Base-by-base conservation (phyloP, 2,888 invertebrate species). In the Bedellia somnulentella region DNA sequence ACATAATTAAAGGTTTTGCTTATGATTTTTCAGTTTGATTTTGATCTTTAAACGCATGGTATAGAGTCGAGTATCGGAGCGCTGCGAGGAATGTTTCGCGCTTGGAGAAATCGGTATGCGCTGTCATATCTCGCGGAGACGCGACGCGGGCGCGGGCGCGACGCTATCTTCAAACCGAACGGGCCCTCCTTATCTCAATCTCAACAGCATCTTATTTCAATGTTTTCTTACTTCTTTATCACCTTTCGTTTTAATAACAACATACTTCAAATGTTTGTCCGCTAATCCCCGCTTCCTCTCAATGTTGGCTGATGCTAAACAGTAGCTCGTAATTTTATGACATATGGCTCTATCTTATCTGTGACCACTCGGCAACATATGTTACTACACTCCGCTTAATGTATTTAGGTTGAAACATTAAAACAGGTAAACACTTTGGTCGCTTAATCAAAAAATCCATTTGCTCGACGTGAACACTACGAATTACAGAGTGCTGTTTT, bases 281-380 rank as follows among this genome's bases (percentile, higher is more conserved):
- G 35, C 49, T 71, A 68, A 73, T 70, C 67, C 67, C 49, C 46
- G 45, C 57, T 49, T 60, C 57, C 60, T 57, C 47, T 45, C 45
- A 58, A 49, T 66, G 66, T 61, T 54, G 44, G 52, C 57, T 50
- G 52, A 66, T 57, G 59, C 60, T 61, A 62, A 68, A 75, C 75
- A 66, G 75, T 73, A 71, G 73, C 49, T 54, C 40, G n/a, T n/a
- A 52, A 49, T 57, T 59, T 57, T 59, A 64, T 64, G 68, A 73
- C 75, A 75, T 70, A 70, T 62, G 68, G 68, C 52, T 67, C 60
- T 73, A 73, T 73, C 75, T 75, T 73, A 75, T 75, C 75, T 60
- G 42, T 57, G 56, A 41, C 59, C 67, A 73, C 73, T 73, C 57
- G 49, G 53, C 55, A 57, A 57, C 73, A 71, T 70, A 73, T 75